A percentile compares a stretch with the other conserved stretches of the same genome.
Evolutionary conservation across 2,888 invertebrate genomes (phyloP).

Genomic region (Plebejus argus): DNA sequence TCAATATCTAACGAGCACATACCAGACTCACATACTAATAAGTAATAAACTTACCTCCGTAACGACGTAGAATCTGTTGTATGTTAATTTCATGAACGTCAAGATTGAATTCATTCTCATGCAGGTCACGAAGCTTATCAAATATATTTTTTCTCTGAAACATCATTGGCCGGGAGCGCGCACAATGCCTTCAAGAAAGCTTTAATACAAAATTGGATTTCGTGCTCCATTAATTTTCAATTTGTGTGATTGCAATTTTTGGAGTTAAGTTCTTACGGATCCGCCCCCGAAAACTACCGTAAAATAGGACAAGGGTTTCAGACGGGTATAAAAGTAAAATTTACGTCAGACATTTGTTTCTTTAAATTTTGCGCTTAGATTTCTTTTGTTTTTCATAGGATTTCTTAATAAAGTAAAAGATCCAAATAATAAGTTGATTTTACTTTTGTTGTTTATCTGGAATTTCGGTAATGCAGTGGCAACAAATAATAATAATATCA

Average conservation of each 20-base stretch:
- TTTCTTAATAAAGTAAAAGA: background rate
- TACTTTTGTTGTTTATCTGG: too few relatives aligned
- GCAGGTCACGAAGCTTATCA: constrained; percentile 34
- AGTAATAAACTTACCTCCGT: background rate
- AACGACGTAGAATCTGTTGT: background rate
- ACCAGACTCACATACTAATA: constrained; percentile 3
- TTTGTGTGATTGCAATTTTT: constrained; percentile 80
- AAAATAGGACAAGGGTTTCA: constrained; percentile 66
- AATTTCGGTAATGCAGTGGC: too few relatives aligned
- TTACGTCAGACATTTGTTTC: constrained; percentile 33
- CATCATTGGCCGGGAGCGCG: constrained; percentile 43
- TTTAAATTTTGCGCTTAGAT: background rate
- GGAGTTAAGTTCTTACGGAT: constrained; percentile 73
- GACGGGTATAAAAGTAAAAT: constrained; percentile 62
- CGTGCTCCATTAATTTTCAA: constrained; percentile 79
- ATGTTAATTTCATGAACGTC: constrained; percentile 17
- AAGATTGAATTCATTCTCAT: constrained; percentile 31
- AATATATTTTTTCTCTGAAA: constrained; percentile 39
- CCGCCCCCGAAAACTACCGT: constrained; percentile 59
- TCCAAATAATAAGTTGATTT: too few relatives aligned
- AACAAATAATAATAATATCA: too few relatives aligned
- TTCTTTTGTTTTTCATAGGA: background rate
- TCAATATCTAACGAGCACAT: background rate
- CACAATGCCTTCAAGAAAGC: constrained; percentile 60
- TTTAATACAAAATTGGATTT: constrained; percentile 79